A percentile compares a stretch with the other conserved stretches of the same genome.
Conservation (phyloP, 37 sponge, comb jelly and placozoan species). For the Axinella damicornis region DNA sequence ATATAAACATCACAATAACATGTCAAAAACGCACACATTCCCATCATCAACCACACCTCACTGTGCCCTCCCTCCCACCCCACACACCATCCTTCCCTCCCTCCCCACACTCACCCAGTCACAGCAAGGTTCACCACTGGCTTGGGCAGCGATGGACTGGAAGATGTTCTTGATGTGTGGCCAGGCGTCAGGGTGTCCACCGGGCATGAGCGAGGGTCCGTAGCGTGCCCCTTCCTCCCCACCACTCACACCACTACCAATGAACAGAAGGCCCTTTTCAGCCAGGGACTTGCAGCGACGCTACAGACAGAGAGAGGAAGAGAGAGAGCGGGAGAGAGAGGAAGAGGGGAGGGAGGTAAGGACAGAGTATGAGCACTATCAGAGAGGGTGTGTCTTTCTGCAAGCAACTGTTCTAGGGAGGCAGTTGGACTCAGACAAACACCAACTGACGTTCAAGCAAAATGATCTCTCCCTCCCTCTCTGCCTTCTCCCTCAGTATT, state of each 20-base stretch:
- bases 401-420: too few species aligned
- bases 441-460: too few species aligned
- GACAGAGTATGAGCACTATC: neutral
- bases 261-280: constrained; percentile 84
- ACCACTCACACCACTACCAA: constrained; percentile 96
- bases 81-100: neutral
- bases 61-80: neutral
- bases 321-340: neutral
- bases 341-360: neutral
- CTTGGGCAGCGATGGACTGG: constrained; percentile 90
- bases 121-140: constrained; percentile 88
- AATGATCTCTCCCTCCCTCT: too few species aligned
- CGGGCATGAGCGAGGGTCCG: constrained; percentile 98
- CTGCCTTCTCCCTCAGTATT: too few species aligned
- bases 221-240: constrained; percentile 99
- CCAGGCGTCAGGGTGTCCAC: constrained; percentile 90
- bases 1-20: neutral
- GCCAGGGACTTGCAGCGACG: constrained; percentile 75
- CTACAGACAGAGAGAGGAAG: constrained; percentile 27
- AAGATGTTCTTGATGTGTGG: constrained; percentile 51
- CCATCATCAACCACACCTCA: too few species aligned
- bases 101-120: constrained; percentile 69
- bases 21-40: neutral
- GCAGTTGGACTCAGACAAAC: too few species aligned
- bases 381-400: too few species aligned